These are phyloP conservation scores for Pipistrellus nathusii DNA, from an alignment of 2,797 vertebrate genomes.

Conservation along the genomic window DNA sequence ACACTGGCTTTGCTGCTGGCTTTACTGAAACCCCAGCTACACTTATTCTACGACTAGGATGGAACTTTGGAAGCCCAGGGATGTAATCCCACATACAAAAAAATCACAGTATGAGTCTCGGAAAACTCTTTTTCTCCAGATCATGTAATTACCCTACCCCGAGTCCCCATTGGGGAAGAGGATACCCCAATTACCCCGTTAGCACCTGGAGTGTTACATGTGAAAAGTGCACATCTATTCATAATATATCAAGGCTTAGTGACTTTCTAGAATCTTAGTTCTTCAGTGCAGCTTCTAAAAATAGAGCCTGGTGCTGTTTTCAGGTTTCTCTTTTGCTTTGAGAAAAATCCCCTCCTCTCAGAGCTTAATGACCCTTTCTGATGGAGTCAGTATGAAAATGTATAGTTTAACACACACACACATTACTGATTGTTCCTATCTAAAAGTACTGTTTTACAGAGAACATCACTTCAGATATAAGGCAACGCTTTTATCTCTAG, in stretches of 20 bases:
- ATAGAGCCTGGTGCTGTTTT: neutral
- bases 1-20: neutral
- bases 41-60: neutral
- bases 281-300: neutral
- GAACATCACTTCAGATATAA: slow-evolving; percentile 16
- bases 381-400: slow-evolving; percentile 24
- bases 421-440: neutral
- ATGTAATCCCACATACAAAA: neutral
- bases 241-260: neutral
- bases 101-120: neutral
- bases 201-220: neutral
- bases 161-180: neutral
- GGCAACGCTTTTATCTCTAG: slow-evolving; percentile 48
- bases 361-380: neutral
- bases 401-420: neutral
- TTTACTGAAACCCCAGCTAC: neutral
- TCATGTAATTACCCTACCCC: neutral
- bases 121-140: neutral
- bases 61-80: neutral
- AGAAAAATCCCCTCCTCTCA: neutral
- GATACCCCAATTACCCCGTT: neutral
- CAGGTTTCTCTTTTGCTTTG: slow-evolving; percentile 48
- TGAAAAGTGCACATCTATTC: neutral
- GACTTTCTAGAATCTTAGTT: neutral
- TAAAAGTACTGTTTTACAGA: slow-evolving; percentile 36